phyloP scores from a whole-genome alignment of 2,113 vertebrate species.

The Hippoglossus stenolepis region DNA sequence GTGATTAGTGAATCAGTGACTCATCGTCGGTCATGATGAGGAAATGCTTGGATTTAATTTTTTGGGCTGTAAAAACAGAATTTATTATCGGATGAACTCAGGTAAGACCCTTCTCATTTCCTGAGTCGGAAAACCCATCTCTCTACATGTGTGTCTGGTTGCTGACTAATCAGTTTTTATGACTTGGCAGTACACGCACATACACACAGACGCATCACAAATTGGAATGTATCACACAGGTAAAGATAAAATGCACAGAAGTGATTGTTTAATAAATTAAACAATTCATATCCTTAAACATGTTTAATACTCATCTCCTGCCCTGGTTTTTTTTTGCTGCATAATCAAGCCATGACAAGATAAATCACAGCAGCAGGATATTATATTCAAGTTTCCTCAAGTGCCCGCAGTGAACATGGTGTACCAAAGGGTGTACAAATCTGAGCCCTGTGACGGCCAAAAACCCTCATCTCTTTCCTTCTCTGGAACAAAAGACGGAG shows the following conservation, averaged over 20 bases:
- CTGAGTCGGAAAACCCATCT: conserved; percentile 22
- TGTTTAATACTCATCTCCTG: background rate
- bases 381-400: conserved; percentile 44
- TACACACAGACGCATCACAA: conserved; percentile 1
- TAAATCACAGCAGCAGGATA: conserved; percentile 26
- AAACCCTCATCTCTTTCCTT: background rate
- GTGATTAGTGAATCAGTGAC: conserved; percentile 44
- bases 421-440: conserved; percentile 46
- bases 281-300: conserved; percentile 5
- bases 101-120: conserved; percentile 42
- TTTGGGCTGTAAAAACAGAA: conserved; percentile 30
- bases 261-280: background rate
- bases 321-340: conserved; percentile 21
- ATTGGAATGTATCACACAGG: conserved; percentile 9
- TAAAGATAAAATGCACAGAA: conserved; percentile 12
- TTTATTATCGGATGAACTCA: background rate
- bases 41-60: conserved; percentile 45
- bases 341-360: conserved; percentile 34
- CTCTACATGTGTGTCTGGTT: background rate
- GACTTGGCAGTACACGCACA: background rate
- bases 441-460: conserved; percentile 10
- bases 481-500: background rate
- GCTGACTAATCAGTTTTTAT: conserved; percentile 25
- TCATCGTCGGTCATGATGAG: conserved; percentile 34
- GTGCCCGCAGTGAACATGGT: conserved; percentile 26